Base-by-base conservation (phyloP, 37 sponge, comb jelly and placozoan genomes). In the Beroe forskalii region DNA sequence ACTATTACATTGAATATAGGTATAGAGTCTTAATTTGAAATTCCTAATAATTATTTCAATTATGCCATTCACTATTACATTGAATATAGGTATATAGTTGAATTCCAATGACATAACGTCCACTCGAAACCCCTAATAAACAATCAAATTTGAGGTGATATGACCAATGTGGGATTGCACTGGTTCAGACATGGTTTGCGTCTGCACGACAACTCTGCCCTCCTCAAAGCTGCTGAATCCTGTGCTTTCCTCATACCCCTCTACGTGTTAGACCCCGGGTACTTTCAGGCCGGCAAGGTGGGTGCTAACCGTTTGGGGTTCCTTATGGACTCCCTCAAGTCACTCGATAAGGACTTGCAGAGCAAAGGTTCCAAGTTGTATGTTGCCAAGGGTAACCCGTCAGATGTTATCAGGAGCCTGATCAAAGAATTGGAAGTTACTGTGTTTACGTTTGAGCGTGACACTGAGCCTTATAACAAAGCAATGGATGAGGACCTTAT, bases 171-270 rank as follows among this genome's bases (percentile, higher is more conserved):
- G n/a, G 86, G 40, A 43, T 48, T 95, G 19, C 94, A 95, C 60
- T 92, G 93, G 92, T 95, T 95, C 89, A 83, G 93, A 33, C 28
- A 91, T 23, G 93, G 92, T 60, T 90, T 95, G 19, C 92, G 95
- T 0, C 91, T 95, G 6, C 93, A 93, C 66, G 95, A 95, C 83
- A 95, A 95, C 38, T 91, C 95, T 25, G 67, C 95, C n/a, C 93
- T 95, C 91, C 43, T 32, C 0, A 69, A 93, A 19, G 92, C 95
- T 12, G 40, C 40, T n/a, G 48, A 41, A 27, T 8, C 14, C 20
- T 80, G 86, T 23, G 23, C 86, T n/a, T 6, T 1, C 86, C 60
- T 80, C 24, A 41, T 80, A 3, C 60, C 86, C 9, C 60, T 80
- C 28, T 80, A 80, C 55, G 33, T 80, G 8, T 25, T 80, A 44